phyloP scores from a whole-genome alignment of 2,113 vertebrate species.

The Himantopus leucocephalus region DNA sequence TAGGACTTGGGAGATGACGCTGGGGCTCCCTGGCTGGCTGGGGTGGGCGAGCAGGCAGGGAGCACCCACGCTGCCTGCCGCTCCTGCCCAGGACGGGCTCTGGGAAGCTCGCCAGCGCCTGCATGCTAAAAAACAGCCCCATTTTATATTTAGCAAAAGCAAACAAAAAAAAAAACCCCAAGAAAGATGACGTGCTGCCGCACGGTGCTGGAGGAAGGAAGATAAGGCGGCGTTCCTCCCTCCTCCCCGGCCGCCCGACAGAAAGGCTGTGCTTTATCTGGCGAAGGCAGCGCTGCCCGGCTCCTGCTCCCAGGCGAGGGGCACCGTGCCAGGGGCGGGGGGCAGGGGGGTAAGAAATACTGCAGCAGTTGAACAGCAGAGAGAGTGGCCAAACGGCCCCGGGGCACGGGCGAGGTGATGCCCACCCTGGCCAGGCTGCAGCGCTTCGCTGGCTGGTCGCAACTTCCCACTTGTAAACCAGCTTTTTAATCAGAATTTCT shows the following conservation, averaged over 20 bases:
- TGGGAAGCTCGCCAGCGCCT: not conserved
- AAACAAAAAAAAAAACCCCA: too few species aligned
- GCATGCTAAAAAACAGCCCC: not conserved
- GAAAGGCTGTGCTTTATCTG: not conserved
- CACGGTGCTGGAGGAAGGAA: not conserved
- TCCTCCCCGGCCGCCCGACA: not conserved
- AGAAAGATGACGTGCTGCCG: fast-evolving
- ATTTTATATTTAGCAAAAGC: not conserved
- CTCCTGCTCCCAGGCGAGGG: not conserved
- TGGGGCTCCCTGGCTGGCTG: not conserved
- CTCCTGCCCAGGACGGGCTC: not conserved
- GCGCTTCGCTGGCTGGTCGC: not conserved
- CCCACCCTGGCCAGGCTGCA: not conserved
- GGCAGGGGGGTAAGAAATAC: too few species aligned
- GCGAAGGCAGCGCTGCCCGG: not conserved
- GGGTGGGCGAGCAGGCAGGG: not conserved
- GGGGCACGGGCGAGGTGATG: not conserved
- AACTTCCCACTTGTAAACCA: not conserved
- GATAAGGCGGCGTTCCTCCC: not conserved
- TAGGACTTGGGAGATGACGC: not conserved
- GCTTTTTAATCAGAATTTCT: not conserved
- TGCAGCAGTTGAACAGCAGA: not conserved
- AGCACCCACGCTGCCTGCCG: not conserved
- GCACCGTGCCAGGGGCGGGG: fast-evolving
- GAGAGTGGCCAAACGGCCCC: not conserved